Evolutionary conservation across 37 sponge, comb jelly and placozoan species (phyloP), one percentile per base, ranked within the genome.

Genomic region (Beroe ovata): DNA sequence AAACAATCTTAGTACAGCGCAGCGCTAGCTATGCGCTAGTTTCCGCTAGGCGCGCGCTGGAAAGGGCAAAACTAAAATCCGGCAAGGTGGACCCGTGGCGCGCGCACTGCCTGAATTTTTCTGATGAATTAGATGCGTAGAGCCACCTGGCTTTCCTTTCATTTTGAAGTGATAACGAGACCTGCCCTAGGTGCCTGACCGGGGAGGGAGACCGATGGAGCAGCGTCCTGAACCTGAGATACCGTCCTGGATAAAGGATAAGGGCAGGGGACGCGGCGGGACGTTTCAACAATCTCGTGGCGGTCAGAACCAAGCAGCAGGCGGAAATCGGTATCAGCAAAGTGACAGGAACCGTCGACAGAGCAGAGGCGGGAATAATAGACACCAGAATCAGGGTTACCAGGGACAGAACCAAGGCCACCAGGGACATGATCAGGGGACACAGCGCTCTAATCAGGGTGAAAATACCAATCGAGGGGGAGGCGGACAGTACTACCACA

Each of bases 181-280:
- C n/a, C 30, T 66, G 6, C 34, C 22, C 11, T 54, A 77, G 84
- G 84, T 77, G 41, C 84, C 84, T 20, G 84, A 77, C n/a, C 26
- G 84, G n/a, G 84, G 84, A 6, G 84, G 84, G 28, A 39, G 84
- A 25, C 84, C 84, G n/a, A 40, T 41, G 47, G 84, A 77, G 41
- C 84, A 77, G 84, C 41, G 84, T 32, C 84, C 84, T 8, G 84
- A 77, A 40, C 84, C 84, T 28, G 84, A 77, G 38, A 77, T 77
- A 38, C 84, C 84, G 21, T 77, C 84, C 28, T 77, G 84, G 84
- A 38, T 40, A 2, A 77, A 77, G 22, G 84, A 77, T 29, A 42
- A 42, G 84, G 41, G 33, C 4, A 11, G 38, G 28, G 84, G 84
- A 22, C 21, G 84, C 2, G 54, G 54, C 6, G 69, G 69, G 8